Conservation (phyloP, 1,140 invertebrate genomes). For the Hycleus phaleratus region DNA sequence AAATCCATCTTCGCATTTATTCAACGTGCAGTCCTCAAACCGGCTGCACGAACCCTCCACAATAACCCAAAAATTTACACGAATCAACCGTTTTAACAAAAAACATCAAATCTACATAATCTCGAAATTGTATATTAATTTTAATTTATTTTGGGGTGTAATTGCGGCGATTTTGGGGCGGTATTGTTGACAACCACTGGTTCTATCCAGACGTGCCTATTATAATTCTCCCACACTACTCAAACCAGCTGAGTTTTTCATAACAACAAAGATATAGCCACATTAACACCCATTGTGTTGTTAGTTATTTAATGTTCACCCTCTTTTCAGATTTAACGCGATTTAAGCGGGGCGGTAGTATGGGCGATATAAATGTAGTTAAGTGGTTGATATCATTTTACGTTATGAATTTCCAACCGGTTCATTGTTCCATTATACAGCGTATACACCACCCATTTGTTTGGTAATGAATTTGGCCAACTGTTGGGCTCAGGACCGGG, state of each 20-base stretch:
- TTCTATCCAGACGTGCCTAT: slow-evolving; percentile 32
- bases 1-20: slow-evolving; percentile 35
- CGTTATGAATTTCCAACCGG: slow-evolving; percentile 23
- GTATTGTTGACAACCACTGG: slow-evolving; percentile 24
- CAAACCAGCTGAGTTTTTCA: slow-evolving; percentile 33
- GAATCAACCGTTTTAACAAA: no score
- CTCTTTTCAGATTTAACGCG: no score
- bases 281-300: slow-evolving; percentile 36
- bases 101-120: no score
- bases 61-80: no score
- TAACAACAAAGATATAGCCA: slow-evolving; percentile 33
- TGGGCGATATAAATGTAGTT: slow-evolving; percentile 30
- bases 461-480: no score
- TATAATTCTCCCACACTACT: slow-evolving; percentile 40
- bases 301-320: slow-evolving; percentile 36
- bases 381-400: slow-evolving; percentile 33
- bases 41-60: not conserved
- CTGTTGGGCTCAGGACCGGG: no score
- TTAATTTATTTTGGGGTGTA: no score
- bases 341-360: not conserved
- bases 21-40: slow-evolving; percentile 23
- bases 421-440: not conserved
- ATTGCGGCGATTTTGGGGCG: not conserved
- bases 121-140: no score
- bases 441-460: no score